Conservation (phyloP, 1,140 invertebrate genomes). For the Hyles euphorbiae region DNA sequence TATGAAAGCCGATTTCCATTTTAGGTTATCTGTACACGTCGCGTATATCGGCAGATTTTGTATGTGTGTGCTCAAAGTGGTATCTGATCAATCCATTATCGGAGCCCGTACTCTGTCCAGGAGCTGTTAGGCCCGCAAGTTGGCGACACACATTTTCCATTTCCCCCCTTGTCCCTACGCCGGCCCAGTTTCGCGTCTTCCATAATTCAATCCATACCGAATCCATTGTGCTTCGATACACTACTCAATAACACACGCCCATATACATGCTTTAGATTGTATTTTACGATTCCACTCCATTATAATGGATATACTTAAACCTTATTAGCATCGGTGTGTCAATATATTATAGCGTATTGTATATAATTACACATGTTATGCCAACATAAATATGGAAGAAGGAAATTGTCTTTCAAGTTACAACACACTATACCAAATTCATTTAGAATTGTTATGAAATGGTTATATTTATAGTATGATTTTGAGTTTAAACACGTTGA, state of each 20-base stretch:
- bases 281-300: no score
- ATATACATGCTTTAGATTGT: no score
- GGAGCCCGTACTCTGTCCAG: constrained; percentile 42
- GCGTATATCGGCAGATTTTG: no score
- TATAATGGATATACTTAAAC: no score
- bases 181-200: constrained; percentile 50
- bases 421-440: no score
- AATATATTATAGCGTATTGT: neutral
- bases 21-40: no score
- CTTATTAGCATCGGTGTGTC: neutral
- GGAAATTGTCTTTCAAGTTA: no score
- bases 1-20: no score
- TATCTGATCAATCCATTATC: constrained; percentile 69
- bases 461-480: no score
- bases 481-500: no score
- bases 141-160: constrained; percentile 70
- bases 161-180: constrained; percentile 53
- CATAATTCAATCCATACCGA: constrained; percentile 65
- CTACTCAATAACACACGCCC: constrained; percentile 15
- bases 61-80: constrained; percentile 31
- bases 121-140: constrained; percentile 56
- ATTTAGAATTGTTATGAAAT: no score
- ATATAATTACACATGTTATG: neutral
- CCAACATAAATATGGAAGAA: neutral
- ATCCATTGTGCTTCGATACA: constrained; percentile 46